Evolutionary conservation across 1,140 invertebrate genomes (phyloP).

Genomic region (Drosophila gunungcola): DNA sequence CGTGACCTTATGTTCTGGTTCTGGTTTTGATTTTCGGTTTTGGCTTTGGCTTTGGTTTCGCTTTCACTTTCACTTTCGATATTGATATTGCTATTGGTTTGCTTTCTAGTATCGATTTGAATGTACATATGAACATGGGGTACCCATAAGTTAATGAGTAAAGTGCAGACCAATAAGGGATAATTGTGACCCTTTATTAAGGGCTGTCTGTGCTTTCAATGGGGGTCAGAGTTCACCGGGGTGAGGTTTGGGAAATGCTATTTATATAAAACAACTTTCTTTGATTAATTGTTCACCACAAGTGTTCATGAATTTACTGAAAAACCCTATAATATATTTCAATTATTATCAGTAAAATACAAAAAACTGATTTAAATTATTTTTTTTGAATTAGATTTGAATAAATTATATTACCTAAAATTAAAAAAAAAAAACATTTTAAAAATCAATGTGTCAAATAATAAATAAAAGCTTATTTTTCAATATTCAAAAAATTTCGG

Average conservation of each 20-base stretch:
- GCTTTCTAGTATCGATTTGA: conserved; percentile 45
- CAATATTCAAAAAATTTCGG: too few species aligned
- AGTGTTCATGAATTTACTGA: too few species aligned
- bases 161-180: conserved; percentile 25
- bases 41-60: not conserved
- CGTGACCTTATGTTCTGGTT: conserved; percentile 39
- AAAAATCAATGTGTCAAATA: too few species aligned
- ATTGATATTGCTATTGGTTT: conserved; percentile 18
- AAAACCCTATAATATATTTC: too few species aligned
- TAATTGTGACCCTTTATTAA: conserved; percentile 13
- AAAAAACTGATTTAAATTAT: too few species aligned
- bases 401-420: too few species aligned
- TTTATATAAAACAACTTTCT: too few species aligned
- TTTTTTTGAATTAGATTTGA: too few species aligned
- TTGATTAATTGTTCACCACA: too few species aligned
- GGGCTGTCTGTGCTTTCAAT: not conserved
- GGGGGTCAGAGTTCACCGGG: conserved; percentile 10
- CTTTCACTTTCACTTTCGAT: conserved; percentile 9
- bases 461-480: too few species aligned
- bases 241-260: not conserved
- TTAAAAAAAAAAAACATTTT: too few species aligned
- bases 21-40: conserved; percentile 13
- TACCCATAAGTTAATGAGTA: conserved; percentile 22
- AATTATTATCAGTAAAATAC: too few species aligned
- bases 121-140: not conserved